These are phyloP conservation scores for Neocrepidodera transversa DNA, from an alignment of 2,888 invertebrate genomes.

Conservation along the genomic window DNA sequence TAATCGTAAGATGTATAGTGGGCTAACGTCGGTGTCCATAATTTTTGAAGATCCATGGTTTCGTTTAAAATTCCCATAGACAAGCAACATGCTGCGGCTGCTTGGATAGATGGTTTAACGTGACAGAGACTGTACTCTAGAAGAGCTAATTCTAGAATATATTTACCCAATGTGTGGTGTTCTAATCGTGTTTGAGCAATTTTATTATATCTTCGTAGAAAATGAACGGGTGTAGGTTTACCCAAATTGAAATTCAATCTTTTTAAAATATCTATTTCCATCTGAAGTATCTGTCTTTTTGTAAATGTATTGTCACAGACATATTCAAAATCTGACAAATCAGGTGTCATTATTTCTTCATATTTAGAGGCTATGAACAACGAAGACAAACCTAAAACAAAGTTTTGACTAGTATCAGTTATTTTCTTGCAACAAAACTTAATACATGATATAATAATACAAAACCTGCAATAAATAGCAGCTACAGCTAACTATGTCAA, in stretches of 20 bases:
- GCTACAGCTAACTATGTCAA: not conserved
- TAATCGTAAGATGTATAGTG: constrained; percentile 80
- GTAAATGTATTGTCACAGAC: constrained; percentile 89
- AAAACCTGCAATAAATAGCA: not conserved
- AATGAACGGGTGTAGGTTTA: constrained; percentile 86
- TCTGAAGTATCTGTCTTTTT: constrained; percentile 77
- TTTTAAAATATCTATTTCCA: constrained; percentile 82
- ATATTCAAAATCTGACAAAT: constrained; percentile 86
- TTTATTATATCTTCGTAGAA: constrained; percentile 78
- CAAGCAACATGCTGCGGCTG: constrained; percentile 81
- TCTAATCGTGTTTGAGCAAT: constrained; percentile 59
- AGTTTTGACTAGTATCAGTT: not conserved
- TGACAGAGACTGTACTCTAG: constrained; percentile 82
- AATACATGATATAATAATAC: not conserved
- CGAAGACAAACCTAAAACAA: constrained; percentile 68
- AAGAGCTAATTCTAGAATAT: constrained; percentile 84
- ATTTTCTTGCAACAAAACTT: not conserved
- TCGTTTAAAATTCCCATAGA: constrained; percentile 67
- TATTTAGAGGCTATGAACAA: constrained; percentile 93
- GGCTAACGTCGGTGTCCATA: constrained; percentile 78
- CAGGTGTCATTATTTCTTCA: constrained; percentile 92
- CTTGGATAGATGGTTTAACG: constrained; percentile 82
- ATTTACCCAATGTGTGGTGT: constrained; percentile 72
- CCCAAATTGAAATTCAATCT: constrained; percentile 83
- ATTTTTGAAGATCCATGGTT: constrained; percentile 56